phyloP scores from a whole-genome alignment of 1,140 invertebrate genomes.

The Neodiprion pinetum region DNA sequence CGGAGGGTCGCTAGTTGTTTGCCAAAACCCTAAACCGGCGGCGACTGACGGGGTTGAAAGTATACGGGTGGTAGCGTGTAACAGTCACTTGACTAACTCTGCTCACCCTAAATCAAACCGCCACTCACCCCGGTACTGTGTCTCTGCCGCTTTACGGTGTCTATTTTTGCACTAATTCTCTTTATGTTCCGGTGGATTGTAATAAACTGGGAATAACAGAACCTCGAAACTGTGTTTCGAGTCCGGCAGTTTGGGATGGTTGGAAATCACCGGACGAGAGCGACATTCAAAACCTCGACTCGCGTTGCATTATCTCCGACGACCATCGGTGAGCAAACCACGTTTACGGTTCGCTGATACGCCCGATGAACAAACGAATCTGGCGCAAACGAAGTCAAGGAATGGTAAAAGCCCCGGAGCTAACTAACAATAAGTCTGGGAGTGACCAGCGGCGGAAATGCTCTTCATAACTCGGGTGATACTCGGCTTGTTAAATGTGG shows the following conservation, averaged over 20 bases:
- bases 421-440: conserved; percentile 11
- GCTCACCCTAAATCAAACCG: not conserved
- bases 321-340: not conserved
- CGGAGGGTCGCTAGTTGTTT: not conserved
- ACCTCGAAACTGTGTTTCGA: no score
- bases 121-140: not conserved
- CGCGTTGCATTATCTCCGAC: not conserved
- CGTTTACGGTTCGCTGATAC: not conserved
- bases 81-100: not conserved
- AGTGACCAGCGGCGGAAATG: conserved; percentile 37
- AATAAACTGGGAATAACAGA: no score
- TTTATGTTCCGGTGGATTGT: no score
- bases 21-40: not conserved
- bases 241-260: no score
- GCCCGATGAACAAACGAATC: not conserved
- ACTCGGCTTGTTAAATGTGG: not conserved
- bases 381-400: conserved; percentile 8
- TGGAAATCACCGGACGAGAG: no score
- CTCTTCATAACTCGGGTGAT: conserved; percentile 34
- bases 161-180: no score
- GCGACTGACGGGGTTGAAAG: no score
- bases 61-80: not conserved
- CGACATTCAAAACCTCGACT: no score
- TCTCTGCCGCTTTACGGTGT: no score
- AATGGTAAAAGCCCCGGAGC: conserved; percentile 8